These are phyloP conservation scores for Xylota segnis DNA, from an alignment of 2,888 invertebrate genomes.

Conservation along the genomic window DNA sequence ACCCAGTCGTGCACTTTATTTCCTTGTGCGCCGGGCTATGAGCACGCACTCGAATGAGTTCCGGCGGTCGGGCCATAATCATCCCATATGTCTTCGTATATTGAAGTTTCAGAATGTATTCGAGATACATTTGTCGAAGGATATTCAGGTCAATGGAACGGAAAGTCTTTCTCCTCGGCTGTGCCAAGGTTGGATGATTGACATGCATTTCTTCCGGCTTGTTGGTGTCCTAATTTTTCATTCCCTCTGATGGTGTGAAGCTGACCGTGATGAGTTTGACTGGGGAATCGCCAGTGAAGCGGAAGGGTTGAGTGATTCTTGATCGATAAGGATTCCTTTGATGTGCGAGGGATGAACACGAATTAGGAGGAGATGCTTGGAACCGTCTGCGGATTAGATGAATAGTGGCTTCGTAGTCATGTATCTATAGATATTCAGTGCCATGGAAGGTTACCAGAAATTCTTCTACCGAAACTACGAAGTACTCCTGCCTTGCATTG, in stretches of 20 bases:
- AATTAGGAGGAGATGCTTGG: background rate
- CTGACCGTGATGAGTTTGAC: conserved; percentile 3
- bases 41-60: conserved; percentile 25
- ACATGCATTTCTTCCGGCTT: conserved; percentile 29
- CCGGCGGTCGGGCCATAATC: conserved; percentile 6
- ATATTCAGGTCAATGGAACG: conserved; percentile 31
- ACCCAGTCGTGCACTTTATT: too few species aligned
- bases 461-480: too few species aligned
- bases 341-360: background rate
- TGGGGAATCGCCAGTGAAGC: background rate
- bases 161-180: conserved; percentile 12
- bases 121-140: conserved; percentile 14
- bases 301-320: conserved; percentile 1
- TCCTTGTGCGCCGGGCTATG: conserved; percentile 16
- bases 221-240: background rate
- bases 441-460: too few species aligned
- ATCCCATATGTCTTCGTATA: conserved; percentile 7
- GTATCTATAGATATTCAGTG: too few species aligned
- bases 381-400: too few species aligned
- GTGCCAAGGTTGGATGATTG: conserved; percentile 28
- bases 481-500: too few species aligned
- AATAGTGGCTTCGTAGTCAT: too few species aligned
- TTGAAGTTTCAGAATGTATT: conserved; percentile 1
- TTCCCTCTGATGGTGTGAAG: too few species aligned
- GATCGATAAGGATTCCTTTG: background rate